Base-by-base conservation (phyloP, 2,888 invertebrate species). In the Blomia tropicalis region DNA sequence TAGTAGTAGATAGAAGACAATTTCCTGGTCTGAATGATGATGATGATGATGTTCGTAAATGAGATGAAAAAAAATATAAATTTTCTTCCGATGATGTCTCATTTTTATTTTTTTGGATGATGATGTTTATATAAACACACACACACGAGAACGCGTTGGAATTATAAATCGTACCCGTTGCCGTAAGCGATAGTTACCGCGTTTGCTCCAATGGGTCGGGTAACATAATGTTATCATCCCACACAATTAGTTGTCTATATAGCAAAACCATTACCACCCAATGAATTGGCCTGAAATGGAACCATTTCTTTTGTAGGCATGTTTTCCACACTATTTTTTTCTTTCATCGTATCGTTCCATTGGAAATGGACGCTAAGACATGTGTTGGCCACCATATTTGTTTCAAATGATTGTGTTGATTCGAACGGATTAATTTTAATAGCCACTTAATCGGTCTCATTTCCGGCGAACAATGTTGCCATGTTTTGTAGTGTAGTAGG, bases 141-240 rank as follows among this genome's bases (percentile, higher is more conserved):
- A 14, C 27, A 7, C 5, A 11, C 7, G 22, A 7, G 27, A 47
- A 7, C 22, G 22, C 22, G n/a, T 47, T 14, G 14, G 7, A 47
- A 47, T 7, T n/a, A 47, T 7, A 7, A 14, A 19, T 7, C 14
- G 11, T 47, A 47, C 7, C n/a, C 7, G 7, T 47, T 47, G 11
- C 51, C 51, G 7, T 47, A 19, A 47, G 51, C 51, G 23, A 47
- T 47, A 47, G 7, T 41, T 14, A 14, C 14, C 41, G 14, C 14
- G 41, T 41, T 14, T 19, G 51, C 7, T 47, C 7, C 51, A 47
- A 22, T 47, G 51, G 11, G 27, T 47, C n/a, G 7, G 7, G 22
- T 47, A 11, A 41, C n/a, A 47, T 47, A n/a, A n/a, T 14, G 51
- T n/a, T n/a, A 47, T 47, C 51, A 47, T 47, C 51, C 51, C 51